Evolutionary conservation across 2,888 invertebrate species (phyloP), one percentile per base, ranked within the genome.

Genomic region (Teleogryllus oceanicus): DNA sequence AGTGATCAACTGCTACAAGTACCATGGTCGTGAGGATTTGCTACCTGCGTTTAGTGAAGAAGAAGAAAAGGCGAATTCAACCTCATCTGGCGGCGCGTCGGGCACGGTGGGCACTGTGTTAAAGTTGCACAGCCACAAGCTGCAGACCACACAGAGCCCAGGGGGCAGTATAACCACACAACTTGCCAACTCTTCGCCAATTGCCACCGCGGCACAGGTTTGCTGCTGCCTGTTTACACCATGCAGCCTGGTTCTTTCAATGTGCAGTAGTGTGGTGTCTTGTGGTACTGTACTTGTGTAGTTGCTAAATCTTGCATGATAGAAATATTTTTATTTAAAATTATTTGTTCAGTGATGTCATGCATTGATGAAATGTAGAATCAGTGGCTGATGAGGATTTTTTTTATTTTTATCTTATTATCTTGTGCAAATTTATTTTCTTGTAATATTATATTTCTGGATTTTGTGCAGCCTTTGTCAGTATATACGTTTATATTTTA

Each of bases 1-100:
- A 84, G 98, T 98, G 82, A 95, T 97, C 86, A 98, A 98, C 89
- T 98, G 98, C 89, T 98, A 98, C 90, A 97, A 97, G 89, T 98
- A 95, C 89, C 98, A 98, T 88, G 97, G 97, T 0, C 91, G 98
- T 84, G 97, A 97, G 88, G 98, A 98, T 87, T 90, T 98, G 83
- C 89, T 98, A 85, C 97, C 98, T 20, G 96, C 97, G 75, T 98
- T 98, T 89, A 94, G 92, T 79, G 97, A 97, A 86, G 96, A 96
- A 81, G 95, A 96, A 81, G 96, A 96, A 83, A 94, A 94, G 84
- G 90, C 91, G 21, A 91, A 90, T 85, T 89, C 89, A 85, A 84
- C 90, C 85, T 89, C 92, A 84, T 87, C 91, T 84, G 86, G 89
- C 84, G 87, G 88, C 83, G 87, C 88, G 82, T 79, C 78, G n/a